These are phyloP conservation scores for Lepidocyrtoides sp. DNA, from an alignment of 2,888 invertebrate species.

Conservation along the genomic window DNA sequence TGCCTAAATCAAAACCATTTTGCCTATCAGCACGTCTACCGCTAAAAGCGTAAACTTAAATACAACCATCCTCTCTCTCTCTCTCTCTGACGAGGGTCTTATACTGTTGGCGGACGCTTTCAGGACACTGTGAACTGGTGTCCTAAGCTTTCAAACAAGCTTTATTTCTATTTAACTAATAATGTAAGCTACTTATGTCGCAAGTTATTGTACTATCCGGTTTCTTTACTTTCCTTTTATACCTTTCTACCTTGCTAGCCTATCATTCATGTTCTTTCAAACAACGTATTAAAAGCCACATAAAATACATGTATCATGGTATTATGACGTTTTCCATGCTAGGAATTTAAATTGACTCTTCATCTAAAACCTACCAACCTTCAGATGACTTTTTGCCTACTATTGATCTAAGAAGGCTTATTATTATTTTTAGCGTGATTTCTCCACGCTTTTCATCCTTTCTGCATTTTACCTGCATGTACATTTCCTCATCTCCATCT, in stretches of 20 bases:
- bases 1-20: neutral
- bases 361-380: neutral
- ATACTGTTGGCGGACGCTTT: too few species aligned
- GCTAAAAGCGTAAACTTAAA: neutral
- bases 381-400: neutral
- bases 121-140: neutral
- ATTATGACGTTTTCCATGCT: neutral
- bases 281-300: neutral
- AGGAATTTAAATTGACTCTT: constrained; percentile 14
- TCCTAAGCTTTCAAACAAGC: neutral
- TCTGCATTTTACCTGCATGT: constrained; percentile 32
- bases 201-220: neutral
- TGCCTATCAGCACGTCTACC: neutral
- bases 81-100: too few species aligned
- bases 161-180: neutral
- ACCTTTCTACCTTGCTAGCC: too few species aligned
- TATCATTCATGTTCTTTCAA: too few species aligned
- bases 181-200: constrained; percentile 23
- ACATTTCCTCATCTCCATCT: neutral
- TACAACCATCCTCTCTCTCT: too few species aligned
- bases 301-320: constrained; percentile 7
- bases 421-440: neutral
- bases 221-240: neutral
- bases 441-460: neutral
- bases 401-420: neutral